Percentiles rank a stretch among this genome's conserved stretches.
phyloP scores from a whole-genome alignment of 2,113 vertebrate species.

The Orthonyx spaldingii region DNA sequence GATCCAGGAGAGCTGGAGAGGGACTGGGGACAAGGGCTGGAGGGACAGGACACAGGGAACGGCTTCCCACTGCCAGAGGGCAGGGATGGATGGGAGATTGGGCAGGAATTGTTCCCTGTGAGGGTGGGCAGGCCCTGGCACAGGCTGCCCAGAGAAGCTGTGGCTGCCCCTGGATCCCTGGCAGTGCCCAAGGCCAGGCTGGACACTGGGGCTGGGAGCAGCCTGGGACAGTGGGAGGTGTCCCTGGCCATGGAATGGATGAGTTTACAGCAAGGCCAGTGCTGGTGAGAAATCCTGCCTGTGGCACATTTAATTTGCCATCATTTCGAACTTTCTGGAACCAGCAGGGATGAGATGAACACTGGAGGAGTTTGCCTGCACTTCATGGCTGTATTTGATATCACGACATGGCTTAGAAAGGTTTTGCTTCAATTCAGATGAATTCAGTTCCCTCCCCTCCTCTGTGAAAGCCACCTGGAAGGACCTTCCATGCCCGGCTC shows the following conservation, averaged over 20 bases:
- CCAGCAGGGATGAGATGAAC: not conserved
- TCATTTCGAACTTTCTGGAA: not conserved
- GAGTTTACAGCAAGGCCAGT: not conserved
- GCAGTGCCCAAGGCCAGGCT: rapidly evolving
- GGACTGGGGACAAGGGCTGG: not conserved
- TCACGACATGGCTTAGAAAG: not conserved
- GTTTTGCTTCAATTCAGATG: not conserved
- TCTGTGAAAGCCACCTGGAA: not conserved
- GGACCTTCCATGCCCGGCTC: not conserved
- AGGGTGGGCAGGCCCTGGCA: not conserved
- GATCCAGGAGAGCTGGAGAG: not conserved
- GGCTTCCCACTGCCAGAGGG: not conserved
- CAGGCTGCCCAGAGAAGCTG: not conserved
- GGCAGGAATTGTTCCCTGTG: rapidly evolving
- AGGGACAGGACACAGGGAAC: not conserved
- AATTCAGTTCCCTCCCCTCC: not conserved
- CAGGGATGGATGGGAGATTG: rapidly evolving
- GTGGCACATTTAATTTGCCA: not conserved
- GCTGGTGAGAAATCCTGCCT: not conserved
- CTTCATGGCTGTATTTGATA: not conserved
- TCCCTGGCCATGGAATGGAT: not conserved
- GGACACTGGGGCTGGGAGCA: not conserved
- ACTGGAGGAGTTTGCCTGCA: not conserved
- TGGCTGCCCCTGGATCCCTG: not conserved
- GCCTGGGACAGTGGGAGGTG: rapidly evolving